Conservation (phyloP, 2,797 vertebrate genomes). For the Nasua narica region DNA sequence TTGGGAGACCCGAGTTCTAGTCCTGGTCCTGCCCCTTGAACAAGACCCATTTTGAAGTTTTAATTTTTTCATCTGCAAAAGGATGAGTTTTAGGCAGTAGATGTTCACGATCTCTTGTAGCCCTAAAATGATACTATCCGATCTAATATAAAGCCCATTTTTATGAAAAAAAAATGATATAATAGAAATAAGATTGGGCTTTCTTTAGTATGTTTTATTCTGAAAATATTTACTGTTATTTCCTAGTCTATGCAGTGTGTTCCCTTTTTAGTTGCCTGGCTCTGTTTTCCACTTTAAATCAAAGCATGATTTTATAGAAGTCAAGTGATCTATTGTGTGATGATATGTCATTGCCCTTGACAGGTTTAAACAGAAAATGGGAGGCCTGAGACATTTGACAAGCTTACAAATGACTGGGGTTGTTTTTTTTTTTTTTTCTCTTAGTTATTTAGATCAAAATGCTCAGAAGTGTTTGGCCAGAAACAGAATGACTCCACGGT, state of each 20-base stretch:
- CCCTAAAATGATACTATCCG: not conserved
- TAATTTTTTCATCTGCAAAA: not conserved
- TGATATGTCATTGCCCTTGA: constrained; percentile 21
- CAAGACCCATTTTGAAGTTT: not conserved
- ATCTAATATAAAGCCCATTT: not conserved
- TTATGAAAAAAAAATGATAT: not conserved
- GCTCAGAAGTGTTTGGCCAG: constrained; percentile 54
- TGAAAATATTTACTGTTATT: constrained; percentile 23
- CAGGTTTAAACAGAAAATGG: constrained; percentile 32
- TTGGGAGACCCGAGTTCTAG: not conserved
- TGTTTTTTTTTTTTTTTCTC: not conserved
- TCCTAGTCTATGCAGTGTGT: constrained; percentile 20
- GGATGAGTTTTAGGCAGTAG: not conserved
- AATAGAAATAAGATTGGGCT: not conserved
- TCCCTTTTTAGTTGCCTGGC: constrained; percentile 36
- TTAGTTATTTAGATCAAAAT: constrained; percentile 39
- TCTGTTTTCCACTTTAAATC: constrained; percentile 1
- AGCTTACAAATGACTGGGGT: not conserved
- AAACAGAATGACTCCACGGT: constrained; percentile 49
- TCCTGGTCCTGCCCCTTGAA: not conserved
- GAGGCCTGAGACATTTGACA: constrained; percentile 29
- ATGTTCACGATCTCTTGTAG: not conserved
- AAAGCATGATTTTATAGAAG: constrained; percentile 42
- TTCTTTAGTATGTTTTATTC: constrained; percentile 19
- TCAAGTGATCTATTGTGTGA: constrained; percentile 13